phyloP scores from a whole-genome alignment of 2,888 invertebrate species.

The Oithona nana region DNA sequence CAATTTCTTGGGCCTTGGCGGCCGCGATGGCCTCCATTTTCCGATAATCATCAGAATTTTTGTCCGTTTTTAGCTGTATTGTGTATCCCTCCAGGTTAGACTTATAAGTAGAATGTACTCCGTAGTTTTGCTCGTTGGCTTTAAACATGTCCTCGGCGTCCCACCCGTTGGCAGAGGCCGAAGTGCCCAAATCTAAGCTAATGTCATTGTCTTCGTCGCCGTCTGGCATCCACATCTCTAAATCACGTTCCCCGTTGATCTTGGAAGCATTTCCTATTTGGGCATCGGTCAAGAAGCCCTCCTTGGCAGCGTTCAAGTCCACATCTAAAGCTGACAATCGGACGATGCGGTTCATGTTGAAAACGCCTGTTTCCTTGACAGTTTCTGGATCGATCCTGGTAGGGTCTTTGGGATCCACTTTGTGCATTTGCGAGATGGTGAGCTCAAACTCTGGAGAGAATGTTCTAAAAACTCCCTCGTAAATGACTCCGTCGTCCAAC shows the following conservation, averaged over 20 bases:
- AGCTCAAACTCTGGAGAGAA: slow-evolving; percentile 37
- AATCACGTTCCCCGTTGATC: background rate
- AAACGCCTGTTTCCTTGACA: slow-evolving; percentile 57
- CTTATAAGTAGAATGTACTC: slow-evolving; percentile 79
- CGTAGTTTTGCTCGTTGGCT: slow-evolving; percentile 74
- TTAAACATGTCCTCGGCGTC: slow-evolving; percentile 91
- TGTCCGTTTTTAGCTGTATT: slow-evolving; percentile 42
- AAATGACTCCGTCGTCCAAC: background rate
- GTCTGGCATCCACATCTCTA: slow-evolving; percentile 7
- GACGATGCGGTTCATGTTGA: slow-evolving; percentile 64
- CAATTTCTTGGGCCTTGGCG: slow-evolving; percentile 79
- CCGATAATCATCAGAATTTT: slow-evolving; percentile 18
- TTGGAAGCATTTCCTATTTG: background rate
- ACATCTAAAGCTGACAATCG: slow-evolving; percentile 61
- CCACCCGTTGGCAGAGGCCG: slow-evolving; percentile 59
- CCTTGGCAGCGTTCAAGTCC: slow-evolving; percentile 71
- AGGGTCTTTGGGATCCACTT: slow-evolving; percentile 42
- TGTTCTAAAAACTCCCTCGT: slow-evolving; percentile 1
- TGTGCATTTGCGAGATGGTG: slow-evolving; percentile 68
- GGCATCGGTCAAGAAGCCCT: slow-evolving; percentile 27
- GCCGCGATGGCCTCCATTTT: slow-evolving; percentile 68
- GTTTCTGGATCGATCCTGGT: slow-evolving; percentile 45
- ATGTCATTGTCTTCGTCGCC: background rate
- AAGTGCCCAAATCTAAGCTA: background rate
- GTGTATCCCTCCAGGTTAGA: slow-evolving; percentile 81